These are phyloP conservation scores for Drosophila biarmipes DNA, from an alignment of 1,140 invertebrate genomes.

Conservation along the genomic window DNA sequence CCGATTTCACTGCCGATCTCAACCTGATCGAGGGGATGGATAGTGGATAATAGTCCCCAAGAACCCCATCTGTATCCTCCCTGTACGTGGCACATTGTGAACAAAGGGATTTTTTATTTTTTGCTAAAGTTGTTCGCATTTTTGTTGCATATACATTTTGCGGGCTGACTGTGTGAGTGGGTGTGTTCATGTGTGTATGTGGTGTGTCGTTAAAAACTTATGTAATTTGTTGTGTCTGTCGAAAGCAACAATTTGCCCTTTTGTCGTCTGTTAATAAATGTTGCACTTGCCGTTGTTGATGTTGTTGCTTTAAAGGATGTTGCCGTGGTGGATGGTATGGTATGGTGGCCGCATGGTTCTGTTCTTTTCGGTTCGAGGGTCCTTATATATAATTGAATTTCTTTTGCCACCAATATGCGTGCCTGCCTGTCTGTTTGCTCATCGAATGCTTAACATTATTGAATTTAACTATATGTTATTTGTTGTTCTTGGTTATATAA, in stretches of 20 bases:
- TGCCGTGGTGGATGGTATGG: constrained; percentile 1
- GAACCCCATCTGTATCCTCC: constrained; percentile 24
- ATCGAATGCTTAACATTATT: constrained; percentile 76
- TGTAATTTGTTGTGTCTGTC: constrained; percentile 41
- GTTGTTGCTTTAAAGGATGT: constrained; percentile 14
- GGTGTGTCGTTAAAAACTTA: constrained; percentile 57
- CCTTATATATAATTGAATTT: constrained; percentile 79
- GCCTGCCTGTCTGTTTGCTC: constrained; percentile 38
- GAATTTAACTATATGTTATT: constrained; percentile 83
- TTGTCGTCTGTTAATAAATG: constrained; percentile 49
- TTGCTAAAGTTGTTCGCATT: constrained; percentile 54
- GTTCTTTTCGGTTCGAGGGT: constrained; percentile 52
- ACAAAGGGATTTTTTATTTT: constrained; percentile 64
- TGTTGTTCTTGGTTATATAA: constrained; percentile 82
- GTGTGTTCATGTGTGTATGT: not conserved
- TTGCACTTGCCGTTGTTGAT: constrained; percentile 30
- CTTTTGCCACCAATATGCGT: constrained; percentile 54
- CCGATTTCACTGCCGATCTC: constrained; percentile 50
- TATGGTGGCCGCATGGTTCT: constrained; percentile 39
- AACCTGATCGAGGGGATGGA: constrained; percentile 31
- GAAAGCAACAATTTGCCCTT: constrained; percentile 41
- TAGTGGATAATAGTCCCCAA: constrained; percentile 12
- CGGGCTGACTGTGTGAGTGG: constrained; percentile 19
- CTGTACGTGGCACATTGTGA: constrained; percentile 63
- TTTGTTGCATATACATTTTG: constrained; percentile 41